Evolutionary conservation across 2,113 vertebrate species (phyloP), one percentile per base, ranked within the genome.

Genomic region (Corydoras sp.): DNA sequence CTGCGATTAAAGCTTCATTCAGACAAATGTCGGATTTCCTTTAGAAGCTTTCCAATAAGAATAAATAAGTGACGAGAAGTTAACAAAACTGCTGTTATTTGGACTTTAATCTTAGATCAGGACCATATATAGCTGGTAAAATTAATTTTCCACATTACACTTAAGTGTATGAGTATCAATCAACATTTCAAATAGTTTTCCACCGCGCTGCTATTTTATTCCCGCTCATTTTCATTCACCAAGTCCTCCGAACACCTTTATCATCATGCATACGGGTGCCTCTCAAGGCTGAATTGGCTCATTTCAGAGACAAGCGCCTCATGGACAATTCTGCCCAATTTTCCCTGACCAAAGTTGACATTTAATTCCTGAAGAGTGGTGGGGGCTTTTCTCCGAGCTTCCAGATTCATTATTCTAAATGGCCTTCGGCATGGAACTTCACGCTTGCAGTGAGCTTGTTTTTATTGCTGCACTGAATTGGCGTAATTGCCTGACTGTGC

Each of bases 311-410:
- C 31, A 75, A 80, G 65, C 58, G 29, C 78, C 82, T 86, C 84
- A 83, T 77, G 71, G 79, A 82, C 80, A 82, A 86, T 82, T 82
- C 80, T 76, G 60, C 24, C 68, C 78, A 69, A 83, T 85, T 87
- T 84, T 82, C 69, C 77, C 71, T 71, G 80, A 82, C 70, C 66
- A 32, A 73, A 77, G 73, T 80, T 86, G 83, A 86, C 86, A 88
- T 89, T 87, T 85, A 79, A 85, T 86, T 84, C 75, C 73, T 79
- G 80, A 69, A 67, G 61, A 80, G 48, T 71, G 32, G 75, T 56
- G 62, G 74, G 63, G 72, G 15, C 69, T 76, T 62, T 65, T 72
- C 71, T 50, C 58, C 80, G n/a, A 58, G 77, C 81, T 78, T 79
- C 75, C 75, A 55, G 61, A 74, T 74, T 83, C 71, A 83, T 85